These are phyloP conservation scores for Triops cancriformis DNA, from an alignment of 1,140 invertebrate genomes.

Conservation along the genomic window DNA sequence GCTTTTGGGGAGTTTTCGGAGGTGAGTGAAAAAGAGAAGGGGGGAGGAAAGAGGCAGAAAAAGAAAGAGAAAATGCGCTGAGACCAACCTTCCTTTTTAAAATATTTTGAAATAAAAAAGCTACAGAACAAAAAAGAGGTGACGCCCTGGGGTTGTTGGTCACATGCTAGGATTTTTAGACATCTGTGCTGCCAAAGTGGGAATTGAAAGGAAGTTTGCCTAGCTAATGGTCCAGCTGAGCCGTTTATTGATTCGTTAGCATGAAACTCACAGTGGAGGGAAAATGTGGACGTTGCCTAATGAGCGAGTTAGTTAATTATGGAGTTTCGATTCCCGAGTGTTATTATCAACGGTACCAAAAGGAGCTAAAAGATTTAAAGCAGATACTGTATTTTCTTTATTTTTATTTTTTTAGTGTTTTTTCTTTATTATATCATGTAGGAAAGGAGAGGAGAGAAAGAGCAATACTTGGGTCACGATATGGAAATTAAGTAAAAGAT, in stretches of 20 bases:
- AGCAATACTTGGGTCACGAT: neutral
- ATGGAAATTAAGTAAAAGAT: neutral
- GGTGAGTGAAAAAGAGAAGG: too few species aligned
- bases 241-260: neutral
- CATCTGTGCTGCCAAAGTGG: neutral
- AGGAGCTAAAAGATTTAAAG: neutral
- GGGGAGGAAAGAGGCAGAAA: neutral
- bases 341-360: neutral
- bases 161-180: neutral
- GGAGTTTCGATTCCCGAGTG: neutral
- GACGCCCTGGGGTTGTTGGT: neutral
- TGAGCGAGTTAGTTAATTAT: neutral
- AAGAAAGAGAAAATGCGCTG: neutral
- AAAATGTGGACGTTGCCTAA: neutral
- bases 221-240: neutral
- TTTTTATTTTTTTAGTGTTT: constrained; percentile 11
- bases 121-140: neutral
- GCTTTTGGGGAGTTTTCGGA: neutral
- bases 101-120: neutral
- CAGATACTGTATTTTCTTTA: neutral
- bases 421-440: neutral
- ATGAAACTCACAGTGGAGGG: neutral
- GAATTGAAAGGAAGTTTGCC: neutral
- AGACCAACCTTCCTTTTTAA: neutral
- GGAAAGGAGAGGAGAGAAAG: neutral